These are phyloP conservation scores for Leucania comma DNA, from an alignment of 2,888 invertebrate genomes.

Conservation along the genomic window DNA sequence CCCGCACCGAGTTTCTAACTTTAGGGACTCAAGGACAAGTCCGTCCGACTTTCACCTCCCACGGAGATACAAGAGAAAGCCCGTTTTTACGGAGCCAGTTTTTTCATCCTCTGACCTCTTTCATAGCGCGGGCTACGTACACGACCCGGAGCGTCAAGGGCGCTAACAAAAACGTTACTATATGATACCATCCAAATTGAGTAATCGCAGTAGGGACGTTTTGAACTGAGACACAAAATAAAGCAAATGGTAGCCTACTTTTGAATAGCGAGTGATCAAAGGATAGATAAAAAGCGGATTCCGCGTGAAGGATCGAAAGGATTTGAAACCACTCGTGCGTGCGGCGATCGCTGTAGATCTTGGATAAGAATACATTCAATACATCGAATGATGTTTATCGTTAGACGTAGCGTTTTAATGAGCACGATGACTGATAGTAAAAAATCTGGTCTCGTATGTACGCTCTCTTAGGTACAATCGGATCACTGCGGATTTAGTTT, in stretches of 20 bases:
- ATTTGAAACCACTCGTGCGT: constrained; percentile 76
- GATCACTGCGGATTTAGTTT: constrained; percentile 56
- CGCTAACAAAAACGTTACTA: constrained; percentile 28
- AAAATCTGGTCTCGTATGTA: constrained; percentile 54
- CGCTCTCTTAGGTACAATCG: constrained; percentile 46
- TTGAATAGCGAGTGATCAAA: constrained; percentile 73
- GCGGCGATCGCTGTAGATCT: constrained; percentile 71
- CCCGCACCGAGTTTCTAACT: constrained; percentile 71
- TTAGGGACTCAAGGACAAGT: constrained; percentile 81
- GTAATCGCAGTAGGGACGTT: constrained; percentile 28
- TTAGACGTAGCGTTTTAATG: constrained; percentile 64
- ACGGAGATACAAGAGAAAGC: constrained; percentile 82
- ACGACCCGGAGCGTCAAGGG: constrained; percentile 55
- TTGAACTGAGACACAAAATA: constrained; percentile 53
- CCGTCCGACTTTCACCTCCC: constrained; percentile 85
- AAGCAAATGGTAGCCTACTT: constrained; percentile 63
- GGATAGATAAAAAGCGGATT: constrained; percentile 78
- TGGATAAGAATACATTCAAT: constrained; percentile 74
- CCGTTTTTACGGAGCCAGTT: constrained; percentile 70
- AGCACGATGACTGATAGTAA: constrained; percentile 58
- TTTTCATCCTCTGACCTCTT: constrained; percentile 77
- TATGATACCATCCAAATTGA: constrained; percentile 35
- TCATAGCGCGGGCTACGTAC: constrained; percentile 63
- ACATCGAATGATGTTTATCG: constrained; percentile 72
- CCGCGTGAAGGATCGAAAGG: constrained; percentile 73